These are phyloP conservation scores for Aulostomus chinensis DNA, from an alignment of 2,797 vertebrate genomes.

Conservation along the genomic window DNA sequence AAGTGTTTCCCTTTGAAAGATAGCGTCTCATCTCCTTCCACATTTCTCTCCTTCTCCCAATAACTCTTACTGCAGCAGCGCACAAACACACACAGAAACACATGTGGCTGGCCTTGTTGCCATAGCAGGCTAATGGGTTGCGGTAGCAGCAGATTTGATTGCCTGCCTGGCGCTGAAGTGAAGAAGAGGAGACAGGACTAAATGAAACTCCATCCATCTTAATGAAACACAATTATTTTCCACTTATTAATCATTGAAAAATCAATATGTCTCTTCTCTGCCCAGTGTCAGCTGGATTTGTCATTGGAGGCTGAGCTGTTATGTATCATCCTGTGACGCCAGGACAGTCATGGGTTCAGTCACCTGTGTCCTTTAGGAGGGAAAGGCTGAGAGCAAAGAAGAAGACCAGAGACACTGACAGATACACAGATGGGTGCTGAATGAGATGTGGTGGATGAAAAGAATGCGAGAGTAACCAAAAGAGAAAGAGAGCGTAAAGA, in stretches of 20 bases:
- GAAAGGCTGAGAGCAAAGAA: slow-evolving; percentile 62
- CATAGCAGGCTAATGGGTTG: slow-evolving; percentile 92
- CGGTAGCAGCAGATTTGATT: slow-evolving; percentile 91
- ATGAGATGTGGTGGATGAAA: slow-evolving; percentile 19
- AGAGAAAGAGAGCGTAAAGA: not conserved
- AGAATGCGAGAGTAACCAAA: slow-evolving; percentile 18
- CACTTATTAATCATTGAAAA: slow-evolving; percentile 99
- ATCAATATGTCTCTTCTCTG: slow-evolving; percentile 99
- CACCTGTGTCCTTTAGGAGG: slow-evolving; percentile 92
- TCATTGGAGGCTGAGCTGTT: slow-evolving; percentile 90
- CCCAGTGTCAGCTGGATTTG: slow-evolving; percentile 94
- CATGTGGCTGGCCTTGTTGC: slow-evolving; percentile 87
- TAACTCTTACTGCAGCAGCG: slow-evolving; percentile 12
- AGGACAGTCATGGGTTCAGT: slow-evolving; percentile 96
- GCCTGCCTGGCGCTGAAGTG: slow-evolving; percentile 93
- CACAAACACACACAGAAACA: slow-evolving; percentile 30
- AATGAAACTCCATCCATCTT: slow-evolving; percentile 99
- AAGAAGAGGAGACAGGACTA: slow-evolving; percentile 96
- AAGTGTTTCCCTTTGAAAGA: slow-evolving; percentile 54
- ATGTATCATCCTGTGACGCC: slow-evolving; percentile 92
- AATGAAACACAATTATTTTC: slow-evolving; percentile 99
- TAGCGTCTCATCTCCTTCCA: slow-evolving; percentile 58
- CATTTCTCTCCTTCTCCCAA: slow-evolving; percentile 44
- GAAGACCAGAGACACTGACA: slow-evolving; percentile 15
- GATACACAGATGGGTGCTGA: slow-evolving; percentile 5